These are phyloP conservation scores for Proterorhinus semilunaris DNA, from an alignment of 2,113 vertebrate genomes.

Conservation along the genomic window DNA sequence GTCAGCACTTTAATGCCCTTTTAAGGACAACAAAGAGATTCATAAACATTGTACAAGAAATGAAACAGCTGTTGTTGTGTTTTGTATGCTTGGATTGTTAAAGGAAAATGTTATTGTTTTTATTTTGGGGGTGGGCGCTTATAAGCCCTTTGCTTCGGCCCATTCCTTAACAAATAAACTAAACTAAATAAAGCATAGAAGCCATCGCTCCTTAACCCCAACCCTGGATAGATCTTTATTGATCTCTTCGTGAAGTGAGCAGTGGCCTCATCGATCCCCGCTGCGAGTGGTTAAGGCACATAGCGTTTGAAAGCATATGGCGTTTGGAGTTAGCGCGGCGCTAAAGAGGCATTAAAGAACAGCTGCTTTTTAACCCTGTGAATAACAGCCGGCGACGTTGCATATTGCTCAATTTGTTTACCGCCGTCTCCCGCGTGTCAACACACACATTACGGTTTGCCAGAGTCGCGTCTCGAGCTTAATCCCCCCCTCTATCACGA, in stretches of 20 bases:
- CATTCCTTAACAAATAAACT: too few species aligned
- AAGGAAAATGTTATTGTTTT: too few species aligned
- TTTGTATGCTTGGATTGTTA: too few species aligned
- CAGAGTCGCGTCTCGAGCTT: constrained; percentile 52
- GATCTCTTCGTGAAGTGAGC: constrained; percentile 28
- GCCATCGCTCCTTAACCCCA: constrained; percentile 17
- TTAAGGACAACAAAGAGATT: constrained; percentile 23
- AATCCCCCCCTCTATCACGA: constrained; percentile 50
- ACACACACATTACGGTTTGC: constrained; percentile 54
- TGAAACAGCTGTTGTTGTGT: too few species aligned
- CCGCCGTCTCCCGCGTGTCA: constrained; percentile 46
- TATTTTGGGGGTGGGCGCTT: too few species aligned
- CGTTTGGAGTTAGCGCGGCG: constrained; percentile 45
- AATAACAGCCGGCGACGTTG: constrained; percentile 59
- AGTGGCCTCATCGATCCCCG: constrained; percentile 15
- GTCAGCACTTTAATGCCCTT: not conserved
- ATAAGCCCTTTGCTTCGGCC: too few species aligned
- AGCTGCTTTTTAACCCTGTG: constrained; percentile 64
- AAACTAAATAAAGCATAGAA: not conserved
- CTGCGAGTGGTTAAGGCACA: constrained; percentile 34
- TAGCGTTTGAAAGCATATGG: constrained; percentile 32
- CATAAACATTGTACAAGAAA: too few species aligned
- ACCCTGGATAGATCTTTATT: constrained; percentile 27
- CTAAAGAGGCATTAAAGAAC: constrained; percentile 63
- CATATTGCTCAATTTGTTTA: constrained; percentile 71